A percentile compares a stretch with the other conserved stretches of the same genome.
These are phyloP conservation scores for Malaclemys terrapin DNA, from an alignment of 2,113 vertebrate species.

Conservation along the genomic window DNA sequence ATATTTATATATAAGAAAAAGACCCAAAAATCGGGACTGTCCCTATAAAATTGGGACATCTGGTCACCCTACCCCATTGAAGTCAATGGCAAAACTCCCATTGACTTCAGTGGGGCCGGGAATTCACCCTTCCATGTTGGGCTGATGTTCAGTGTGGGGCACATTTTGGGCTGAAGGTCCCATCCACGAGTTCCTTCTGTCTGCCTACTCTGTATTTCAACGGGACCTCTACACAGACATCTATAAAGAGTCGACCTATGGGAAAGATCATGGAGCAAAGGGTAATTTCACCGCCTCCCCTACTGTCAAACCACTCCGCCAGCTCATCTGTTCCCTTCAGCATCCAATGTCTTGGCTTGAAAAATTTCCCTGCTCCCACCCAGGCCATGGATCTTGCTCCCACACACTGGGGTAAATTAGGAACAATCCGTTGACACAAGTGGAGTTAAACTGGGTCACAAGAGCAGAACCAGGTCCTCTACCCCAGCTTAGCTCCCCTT, in stretches of 20 bases:
- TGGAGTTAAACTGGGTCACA: neutral
- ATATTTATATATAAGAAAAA: too few species aligned
- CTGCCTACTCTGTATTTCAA: too few species aligned
- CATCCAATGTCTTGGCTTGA: neutral
- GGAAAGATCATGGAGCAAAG: too few species aligned
- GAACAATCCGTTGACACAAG: neutral
- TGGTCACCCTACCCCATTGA: too few species aligned
- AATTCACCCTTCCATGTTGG: neutral
- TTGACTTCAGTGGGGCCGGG: neutral
- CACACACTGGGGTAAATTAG: neutral
- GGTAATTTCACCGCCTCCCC: too few species aligned
- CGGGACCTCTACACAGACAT: too few species aligned
- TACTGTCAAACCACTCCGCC: too few species aligned
- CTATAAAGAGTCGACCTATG: too few species aligned
- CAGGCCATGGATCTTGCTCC: neutral
- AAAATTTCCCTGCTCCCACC: neutral
- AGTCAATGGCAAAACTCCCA: neutral
- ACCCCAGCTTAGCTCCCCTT: neutral
- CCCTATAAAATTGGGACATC: too few species aligned
- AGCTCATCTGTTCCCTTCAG: neutral
- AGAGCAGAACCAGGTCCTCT: neutral
- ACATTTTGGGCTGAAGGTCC: neutral
- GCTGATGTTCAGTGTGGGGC: neutral
- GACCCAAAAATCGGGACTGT: too few species aligned
- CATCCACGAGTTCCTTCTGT: neutral